Percentiles rank a stretch among this genome's conserved stretches.
Evolutionary conservation across 2,113 vertebrate species (phyloP).

Genomic region (Corythoichthys haematopterus): DNA sequence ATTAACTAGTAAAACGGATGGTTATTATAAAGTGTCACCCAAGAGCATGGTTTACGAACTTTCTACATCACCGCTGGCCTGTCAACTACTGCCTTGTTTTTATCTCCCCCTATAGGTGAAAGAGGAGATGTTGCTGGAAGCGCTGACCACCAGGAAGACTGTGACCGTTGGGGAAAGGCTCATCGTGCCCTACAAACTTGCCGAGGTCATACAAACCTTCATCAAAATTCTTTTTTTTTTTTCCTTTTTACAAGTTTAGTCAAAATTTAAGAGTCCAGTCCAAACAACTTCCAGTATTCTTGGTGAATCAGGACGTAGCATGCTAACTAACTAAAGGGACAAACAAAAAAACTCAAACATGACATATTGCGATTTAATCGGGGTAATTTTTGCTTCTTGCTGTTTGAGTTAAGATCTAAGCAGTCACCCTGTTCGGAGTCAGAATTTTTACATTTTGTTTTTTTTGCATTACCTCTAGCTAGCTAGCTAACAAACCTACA

Average conservation of each 20-base stretch:
- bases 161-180: slow-evolving; percentile 95
- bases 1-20: too few relatives aligned
- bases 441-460: too few relatives aligned
- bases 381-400: too few relatives aligned
- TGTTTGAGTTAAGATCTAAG: too few relatives aligned
- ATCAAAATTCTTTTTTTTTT: neutral
- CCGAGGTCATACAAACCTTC: slow-evolving; percentile 75
- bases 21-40: too few relatives aligned
- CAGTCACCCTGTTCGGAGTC: too few relatives aligned
- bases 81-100: neutral
- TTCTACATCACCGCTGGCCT: too few relatives aligned
- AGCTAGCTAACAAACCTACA: too few relatives aligned
- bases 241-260: neutral
- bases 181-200: slow-evolving; percentile 90
- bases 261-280: neutral
- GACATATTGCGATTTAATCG: too few relatives aligned
- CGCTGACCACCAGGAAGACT: slow-evolving; percentile 91
- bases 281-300: neutral
- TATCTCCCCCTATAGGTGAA: slow-evolving; percentile 77
- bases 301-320: neutral
- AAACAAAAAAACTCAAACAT: too few relatives aligned
- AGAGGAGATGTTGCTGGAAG: slow-evolving; percentile 96
- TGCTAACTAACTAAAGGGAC: too few relatives aligned
- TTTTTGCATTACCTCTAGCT: too few relatives aligned
- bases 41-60: neutral